Percentiles rank a stretch among this genome's conserved stretches.
Conservation (phyloP, 2,888 invertebrate genomes). For the Idaea aversata region DNA sequence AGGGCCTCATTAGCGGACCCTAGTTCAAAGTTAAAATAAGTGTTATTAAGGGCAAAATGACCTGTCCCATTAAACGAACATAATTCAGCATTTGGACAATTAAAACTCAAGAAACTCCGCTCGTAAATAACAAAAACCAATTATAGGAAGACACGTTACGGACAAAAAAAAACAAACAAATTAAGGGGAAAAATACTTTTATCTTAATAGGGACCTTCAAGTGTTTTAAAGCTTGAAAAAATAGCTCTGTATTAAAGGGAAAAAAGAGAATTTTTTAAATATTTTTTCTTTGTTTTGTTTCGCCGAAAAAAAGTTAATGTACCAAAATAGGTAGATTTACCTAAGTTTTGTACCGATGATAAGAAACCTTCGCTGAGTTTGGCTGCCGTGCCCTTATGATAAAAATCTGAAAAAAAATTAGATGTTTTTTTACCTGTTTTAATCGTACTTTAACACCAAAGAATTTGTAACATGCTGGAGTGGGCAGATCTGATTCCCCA, state of each 20-base stretch:
- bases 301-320: neutral
- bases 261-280: neutral
- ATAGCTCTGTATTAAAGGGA: neutral
- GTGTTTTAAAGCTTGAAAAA: neutral
- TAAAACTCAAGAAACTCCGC: constrained; percentile 20
- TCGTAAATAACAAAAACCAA: constrained; percentile 31
- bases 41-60: neutral
- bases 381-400: neutral
- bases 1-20: neutral
- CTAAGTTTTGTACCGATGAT: neutral
- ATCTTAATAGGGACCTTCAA: neutral
- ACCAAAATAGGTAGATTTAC: neutral
- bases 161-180: constrained; percentile 26
- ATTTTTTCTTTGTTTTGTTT: neutral
- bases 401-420: neutral
- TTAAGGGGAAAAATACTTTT: constrained; percentile 12
- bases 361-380: neutral
- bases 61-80: neutral
- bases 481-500: too few relatives aligned
- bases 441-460: neutral
- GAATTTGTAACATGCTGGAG: too few relatives aligned
- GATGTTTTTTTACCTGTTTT: neutral
- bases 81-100: constrained; percentile 10
- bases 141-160: constrained; percentile 28
- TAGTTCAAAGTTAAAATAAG: neutral